Evolutionary conservation across 2,888 invertebrate species (phyloP), one percentile per base, ranked within the genome.

Genomic region (Hypomecis punctinalis): DNA sequence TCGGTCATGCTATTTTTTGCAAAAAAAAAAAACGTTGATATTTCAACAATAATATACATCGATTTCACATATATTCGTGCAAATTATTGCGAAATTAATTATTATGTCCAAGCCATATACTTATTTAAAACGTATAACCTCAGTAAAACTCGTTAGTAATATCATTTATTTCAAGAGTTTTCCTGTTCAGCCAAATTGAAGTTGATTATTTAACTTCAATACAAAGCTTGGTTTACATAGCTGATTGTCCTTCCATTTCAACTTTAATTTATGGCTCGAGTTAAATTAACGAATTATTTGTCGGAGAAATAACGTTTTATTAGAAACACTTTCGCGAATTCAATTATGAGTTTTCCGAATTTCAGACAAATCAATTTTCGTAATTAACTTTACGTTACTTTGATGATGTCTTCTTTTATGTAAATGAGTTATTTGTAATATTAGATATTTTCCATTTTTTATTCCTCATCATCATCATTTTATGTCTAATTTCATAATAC

Each of bases 261-360:
- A 56, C 39, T 56, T 48, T 56, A 47, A 55, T 39, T 56, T 56
- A 56, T 37, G 5, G 10, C 37, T 47, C 9, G 47, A 37, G 55
- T 51, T 45, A 40, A 40, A 57, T 52, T 46, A 45, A 55, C 37
- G 43, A 55, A 56, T 55, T 47, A 40, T 52, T 52, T 51, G 40
- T 51, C 57, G 56, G 51, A 57, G 57, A 40, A 62, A 62, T 56
- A 45, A 51, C 45, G 35, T 51, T 57, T 62, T 49, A 61, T 49
- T 62, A 40, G 13, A 51, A 62, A 56, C 51, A 51, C 42, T 61
- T 61, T 62, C 52, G 35, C 7, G 13, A 56, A 54, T 55, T 54
- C 35, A 62, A 62, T 62, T 45, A 40, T 48, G 51, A 51, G 45
- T 46, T 52, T 35, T 23, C 23, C 23, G 23, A 23, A 23, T 23